Evolutionary conservation across 2,797 vertebrate species (phyloP), one percentile per base, ranked within the genome.

Genomic region (Cygnus olor): DNA sequence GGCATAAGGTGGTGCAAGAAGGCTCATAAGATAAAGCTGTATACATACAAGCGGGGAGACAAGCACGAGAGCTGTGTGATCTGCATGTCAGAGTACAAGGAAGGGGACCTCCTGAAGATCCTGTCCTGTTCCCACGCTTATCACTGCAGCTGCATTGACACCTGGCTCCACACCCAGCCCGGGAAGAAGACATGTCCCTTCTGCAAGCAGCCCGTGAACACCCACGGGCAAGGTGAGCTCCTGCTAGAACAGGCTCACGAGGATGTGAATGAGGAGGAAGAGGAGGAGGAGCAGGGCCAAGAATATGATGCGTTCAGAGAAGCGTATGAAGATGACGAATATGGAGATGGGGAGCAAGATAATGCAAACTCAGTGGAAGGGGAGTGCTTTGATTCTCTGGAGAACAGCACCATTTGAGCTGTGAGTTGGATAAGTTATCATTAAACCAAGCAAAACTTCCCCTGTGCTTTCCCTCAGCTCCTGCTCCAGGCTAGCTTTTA

Each of bases 21-120:
- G 69, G 97, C 98, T 72, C 97, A 92, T 80, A 96, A 97, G 71
- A 98, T 98, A 64, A 98, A 98, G n/a, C 97, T 97, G 42, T 98
- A 98, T 74, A 98, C 76, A 27, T 98, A 98, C 95, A 97, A 90
- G 6, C 98, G 98, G 94, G 98, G 73, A 13, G 51, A 88, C 5
- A 54, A 22, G 5, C 15, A 51, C 0, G 98, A 99, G 60, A 88
- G 98, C 11, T 98, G 99, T 11, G 98, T 98, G 20, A 99, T 99
- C 96, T 99, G 98, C 94, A 97, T 98, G 96, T 98, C 98, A 20
- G 98, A 99, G 17, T 99, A 98, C 11, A 98, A 98, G 94, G 98
- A 98, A 69, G 98, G 98, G 4, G 98, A 98, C 64, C 97, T 89
- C 80, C 97, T 99, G 78, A 97, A 98, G 83, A 97, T 98, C 90